Base-by-base conservation (phyloP, 2,888 invertebrate genomes). In the Tiliacea aurago region DNA sequence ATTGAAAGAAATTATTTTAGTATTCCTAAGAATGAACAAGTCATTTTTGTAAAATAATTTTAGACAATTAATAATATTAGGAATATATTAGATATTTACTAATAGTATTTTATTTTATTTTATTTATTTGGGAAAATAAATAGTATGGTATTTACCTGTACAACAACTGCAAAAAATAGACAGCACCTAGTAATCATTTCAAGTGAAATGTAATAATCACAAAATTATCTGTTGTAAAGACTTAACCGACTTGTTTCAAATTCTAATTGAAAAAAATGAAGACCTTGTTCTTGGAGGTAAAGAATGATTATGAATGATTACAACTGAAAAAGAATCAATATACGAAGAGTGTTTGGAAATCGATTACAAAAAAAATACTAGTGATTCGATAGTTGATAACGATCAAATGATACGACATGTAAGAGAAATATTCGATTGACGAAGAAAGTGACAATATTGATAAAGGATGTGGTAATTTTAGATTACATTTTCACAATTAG, bases 101-200 rank as follows among this genome's bases (percentile, higher is more conserved):
- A n/a, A n/a, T n/a, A n/a, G n/a, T n/a, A n/a, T n/a, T n/a, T n/a
- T n/a, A n/a, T n/a, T n/a, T n/a, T n/a, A n/a, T n/a, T n/a, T n/a
- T n/a, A n/a, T n/a, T n/a, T n/a, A n/a, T n/a, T n/a, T n/a, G n/a
- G n/a, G n/a, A n/a, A n/a, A n/a, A n/a, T n/a, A n/a, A n/a, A n/a
- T n/a, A n/a, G n/a, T n/a, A n/a, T n/a, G n/a, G 1, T 59, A 59
- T 47, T 72, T 80, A 80, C 80, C 80, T 80, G 79, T 13, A 73
- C 2, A 13, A 49, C 0, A 37, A 61, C 47, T 45, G n/a, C n/a
- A 9, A 62, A 20, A 13, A 83, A 18, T 4, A 83, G 23, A 58
- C 56, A 55, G 6, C 37, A 53, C 56, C 45, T 33, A 20, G 7
- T 7, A 49, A 56, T 23, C 80, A 80, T 83, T n/a, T 78, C 59